Base-by-base conservation (phyloP, 2,113 vertebrate species). In the Mesoclemmys tuberculata region DNA sequence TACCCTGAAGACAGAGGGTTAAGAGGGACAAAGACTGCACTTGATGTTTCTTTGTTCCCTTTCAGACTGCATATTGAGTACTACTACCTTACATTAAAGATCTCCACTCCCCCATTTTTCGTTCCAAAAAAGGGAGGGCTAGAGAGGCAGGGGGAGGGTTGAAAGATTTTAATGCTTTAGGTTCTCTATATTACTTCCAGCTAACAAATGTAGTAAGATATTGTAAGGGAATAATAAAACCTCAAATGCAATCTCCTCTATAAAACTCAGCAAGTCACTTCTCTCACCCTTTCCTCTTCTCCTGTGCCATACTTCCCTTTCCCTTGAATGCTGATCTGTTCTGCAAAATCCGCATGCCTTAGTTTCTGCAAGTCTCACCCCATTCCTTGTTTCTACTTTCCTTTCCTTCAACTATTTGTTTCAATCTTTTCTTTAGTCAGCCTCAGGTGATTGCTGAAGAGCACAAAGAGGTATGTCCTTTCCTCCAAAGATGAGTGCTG, bases 401-500 rank as follows among this genome's bases (percentile, higher is more conserved):
- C 22, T 90, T 58, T 83, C 82, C 77, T 92, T 90, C 80, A 83
- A 85, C 92, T 56, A 83, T 85, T 89, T 92, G 82, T 27, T 93
- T 75, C 51, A 75, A 71, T 6, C 21, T 49, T 44, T 49, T 64
- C 21, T 19, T 5, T 16, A 51, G 9, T 0, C 87, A 48, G 84
- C 52, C 82, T 55, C 4, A 90, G 93, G 77, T n/a, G 81, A 77
- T n/a, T 82, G 56, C 64, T 83, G 81, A 75, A 94, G 84, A 55
- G 77, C 61, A 52, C 56, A 64, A 87, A 94, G 31, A 85, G 52
- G 87, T 74, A 90, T 95, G 88, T 93, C 96, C 95, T 93, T 94
- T 88, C 64, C 44, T 81, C 87, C 82, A 92, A 51, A 75, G 6
- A 77, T 2, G 13, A 75, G 41, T 12, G 38, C 71, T 77, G 41